A percentile compares a stretch with the other conserved stretches of the same genome.
Conservation (phyloP, 2,113 vertebrate genomes). For the Candoia aspera region DNA sequence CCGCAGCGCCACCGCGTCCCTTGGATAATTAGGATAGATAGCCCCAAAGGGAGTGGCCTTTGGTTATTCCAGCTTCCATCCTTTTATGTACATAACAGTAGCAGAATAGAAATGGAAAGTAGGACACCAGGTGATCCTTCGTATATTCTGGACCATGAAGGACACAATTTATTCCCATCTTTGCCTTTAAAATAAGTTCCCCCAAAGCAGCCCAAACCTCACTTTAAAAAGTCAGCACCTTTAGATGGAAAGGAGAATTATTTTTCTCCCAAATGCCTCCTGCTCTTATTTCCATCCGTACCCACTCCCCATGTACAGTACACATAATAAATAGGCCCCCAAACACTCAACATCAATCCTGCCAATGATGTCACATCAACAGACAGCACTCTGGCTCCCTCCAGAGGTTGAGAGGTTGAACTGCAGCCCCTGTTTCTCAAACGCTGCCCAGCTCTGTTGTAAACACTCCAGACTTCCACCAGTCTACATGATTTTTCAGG, state of each 20-base stretch:
- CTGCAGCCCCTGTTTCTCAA: not conserved
- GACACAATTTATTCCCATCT: not conserved
- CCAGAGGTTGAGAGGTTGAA: not conserved
- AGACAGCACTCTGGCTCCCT: not conserved
- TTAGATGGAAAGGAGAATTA: not conserved
- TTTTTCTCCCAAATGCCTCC: not conserved
- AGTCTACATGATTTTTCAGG: constrained; percentile 12
- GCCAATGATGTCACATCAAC: not conserved
- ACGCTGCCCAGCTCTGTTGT: not conserved
- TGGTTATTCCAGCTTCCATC: not conserved
- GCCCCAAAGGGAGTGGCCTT: not conserved
- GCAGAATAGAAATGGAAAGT: not conserved
- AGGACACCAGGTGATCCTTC: not conserved
- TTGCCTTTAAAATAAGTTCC: not conserved
- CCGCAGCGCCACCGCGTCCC: too few species aligned
- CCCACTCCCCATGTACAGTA: not conserved
- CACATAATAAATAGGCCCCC: not conserved
- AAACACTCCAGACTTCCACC: not conserved
- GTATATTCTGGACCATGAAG: not conserved
- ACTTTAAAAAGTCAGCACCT: not conserved
- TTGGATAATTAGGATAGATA: not conserved
- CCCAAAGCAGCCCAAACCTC: not conserved
- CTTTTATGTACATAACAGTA: not conserved
- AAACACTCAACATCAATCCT: not conserved
- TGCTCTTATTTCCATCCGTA: not conserved